A percentile compares a stretch with the other conserved stretches of the same genome.
Evolutionary conservation across 1,140 invertebrate species (phyloP).

Genomic region (Euura saliciscinereae): DNA sequence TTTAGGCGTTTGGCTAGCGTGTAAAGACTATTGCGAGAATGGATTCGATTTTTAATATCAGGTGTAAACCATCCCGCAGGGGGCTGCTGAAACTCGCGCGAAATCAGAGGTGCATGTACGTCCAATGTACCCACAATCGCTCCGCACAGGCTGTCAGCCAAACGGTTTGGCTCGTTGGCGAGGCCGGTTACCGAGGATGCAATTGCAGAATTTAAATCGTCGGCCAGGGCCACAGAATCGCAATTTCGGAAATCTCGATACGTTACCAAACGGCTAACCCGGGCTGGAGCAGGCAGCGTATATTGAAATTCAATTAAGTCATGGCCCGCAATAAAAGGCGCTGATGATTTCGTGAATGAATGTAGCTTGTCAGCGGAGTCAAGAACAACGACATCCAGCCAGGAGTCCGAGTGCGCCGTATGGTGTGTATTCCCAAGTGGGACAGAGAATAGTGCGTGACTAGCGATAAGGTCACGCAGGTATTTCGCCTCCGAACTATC

Average conservation of each 20-base stretch:
- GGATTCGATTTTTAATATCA: too few relatives aligned
- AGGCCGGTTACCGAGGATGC: too few relatives aligned
- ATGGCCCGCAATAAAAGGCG: conserved; percentile 1
- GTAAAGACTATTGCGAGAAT: too few relatives aligned
- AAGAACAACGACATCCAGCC: conserved; percentile 1
- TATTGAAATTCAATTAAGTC: neutral
- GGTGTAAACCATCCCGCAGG: too few relatives aligned
- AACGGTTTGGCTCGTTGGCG: too few relatives aligned
- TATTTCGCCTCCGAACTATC: neutral
- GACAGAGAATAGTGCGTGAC: neutral
- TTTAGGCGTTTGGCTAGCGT: too few relatives aligned
- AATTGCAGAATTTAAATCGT: too few relatives aligned
- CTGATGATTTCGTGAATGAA: neutral
- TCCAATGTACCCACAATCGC: too few relatives aligned
- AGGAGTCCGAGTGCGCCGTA: neutral
- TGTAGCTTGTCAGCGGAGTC: neutral
- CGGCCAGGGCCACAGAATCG: neutral
- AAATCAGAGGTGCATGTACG: too few relatives aligned
- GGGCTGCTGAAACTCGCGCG: too few relatives aligned
- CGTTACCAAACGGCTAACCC: neutral
- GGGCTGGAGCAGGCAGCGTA: neutral
- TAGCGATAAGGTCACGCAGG: neutral
- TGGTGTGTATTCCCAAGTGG: neutral
- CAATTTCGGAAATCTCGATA: neutral
- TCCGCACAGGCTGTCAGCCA: too few relatives aligned